Conservation (phyloP, 2,797 vertebrate genomes). For the Percopsis omiscomaycus region DNA sequence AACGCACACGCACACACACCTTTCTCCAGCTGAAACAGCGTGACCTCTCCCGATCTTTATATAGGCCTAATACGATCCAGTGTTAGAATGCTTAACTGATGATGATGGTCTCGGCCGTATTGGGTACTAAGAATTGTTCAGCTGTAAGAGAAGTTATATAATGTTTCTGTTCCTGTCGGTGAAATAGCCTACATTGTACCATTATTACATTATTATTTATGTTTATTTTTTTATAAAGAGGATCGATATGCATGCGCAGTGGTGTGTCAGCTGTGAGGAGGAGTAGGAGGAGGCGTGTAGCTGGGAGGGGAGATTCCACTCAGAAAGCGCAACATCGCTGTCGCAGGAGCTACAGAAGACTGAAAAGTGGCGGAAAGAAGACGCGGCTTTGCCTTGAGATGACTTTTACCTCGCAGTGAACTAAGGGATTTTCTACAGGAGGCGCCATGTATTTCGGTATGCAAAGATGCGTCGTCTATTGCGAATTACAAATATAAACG, state of each 20-base stretch:
- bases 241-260: conserved; percentile 21
- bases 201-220: not conserved
- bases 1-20: not conserved
- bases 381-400: conserved; percentile 29
- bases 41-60: not conserved
- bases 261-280: conserved; percentile 26
- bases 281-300: conserved; percentile 34
- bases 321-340: conserved; percentile 58
- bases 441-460: conserved; percentile 68
- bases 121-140: too few species aligned
- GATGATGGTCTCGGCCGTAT: not conserved
- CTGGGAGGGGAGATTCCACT: conserved; percentile 53
- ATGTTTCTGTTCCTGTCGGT: too few species aligned
- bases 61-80: too few species aligned
- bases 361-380: conserved; percentile 32
- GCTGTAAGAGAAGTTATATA: too few species aligned
- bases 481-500: not conserved
- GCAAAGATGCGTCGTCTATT: conserved; percentile 31
- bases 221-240: not conserved
- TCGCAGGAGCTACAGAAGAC: conserved; percentile 43
- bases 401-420: conserved; percentile 39
- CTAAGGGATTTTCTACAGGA: conserved; percentile 25
- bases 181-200: too few species aligned
- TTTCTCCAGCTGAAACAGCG: conserved; percentile 1
- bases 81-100: not conserved